Evolutionary conservation across 2,113 vertebrate genomes (phyloP), one percentile per base, ranked within the genome.

Genomic region (Melospiza melodia): DNA sequence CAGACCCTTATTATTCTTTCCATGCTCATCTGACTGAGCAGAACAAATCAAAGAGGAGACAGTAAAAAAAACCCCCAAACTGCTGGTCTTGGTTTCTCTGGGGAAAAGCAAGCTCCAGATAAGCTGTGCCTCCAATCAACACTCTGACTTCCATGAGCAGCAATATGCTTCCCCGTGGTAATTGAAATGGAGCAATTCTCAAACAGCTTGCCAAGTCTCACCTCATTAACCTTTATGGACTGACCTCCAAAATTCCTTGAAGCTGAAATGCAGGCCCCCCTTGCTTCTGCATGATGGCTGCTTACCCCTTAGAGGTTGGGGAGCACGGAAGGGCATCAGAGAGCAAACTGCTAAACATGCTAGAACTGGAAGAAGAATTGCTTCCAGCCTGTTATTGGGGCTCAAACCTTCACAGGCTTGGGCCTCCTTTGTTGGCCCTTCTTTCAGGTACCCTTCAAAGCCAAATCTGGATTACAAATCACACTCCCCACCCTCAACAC

Each of bases 191-290:
- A 90, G 89, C 25, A 61, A 63, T 58, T 89, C 84, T 84, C 92
- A 90, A 94, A 77, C 63, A 75, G 90, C 46, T 80, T 89, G 89
- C 87, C 48, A 48, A 81, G 88, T 91, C 79, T 94, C 93, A 92
- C 92, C 94, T 94, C 91, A 83, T 80, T 94, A 93, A 95, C 94
- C 94, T 93, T 92, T 93, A 87, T 13, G 18, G 75, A 95, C 75
- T 90, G 92, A 95, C 95, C 91, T 93, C 91, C 83, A 92, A 84
- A 91, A 94, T 82, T 92, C 94, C 93, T 95, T 96, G 89, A 91
- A 96, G 76, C 76, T 79, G 58, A n/a, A 97, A 68, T 51, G 81
- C 54, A 88, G 69, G 73, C 71, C 80, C 89, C 73, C 11, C n/a
- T 82, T 68, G 61, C 54, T 74, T 62, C 69, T 78, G 54, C 25